These are phyloP conservation scores for Neosilurus mollespiculum DNA, from an alignment of 2,797 vertebrate genomes.

Conservation along the genomic window DNA sequence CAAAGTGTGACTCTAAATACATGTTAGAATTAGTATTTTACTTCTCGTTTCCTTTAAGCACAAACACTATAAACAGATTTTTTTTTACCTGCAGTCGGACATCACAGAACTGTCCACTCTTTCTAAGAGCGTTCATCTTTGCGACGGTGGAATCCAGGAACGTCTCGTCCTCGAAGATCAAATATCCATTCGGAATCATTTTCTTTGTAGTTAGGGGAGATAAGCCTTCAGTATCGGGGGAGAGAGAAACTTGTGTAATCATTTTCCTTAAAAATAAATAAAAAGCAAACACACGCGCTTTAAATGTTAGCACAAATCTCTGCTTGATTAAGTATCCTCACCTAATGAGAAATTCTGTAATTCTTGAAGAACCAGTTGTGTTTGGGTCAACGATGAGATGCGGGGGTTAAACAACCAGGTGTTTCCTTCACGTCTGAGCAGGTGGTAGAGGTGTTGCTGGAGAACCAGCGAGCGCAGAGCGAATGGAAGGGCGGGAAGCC, in stretches of 20 bases:
- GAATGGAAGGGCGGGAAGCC: conserved; percentile 69
- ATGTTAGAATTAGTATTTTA: no score
- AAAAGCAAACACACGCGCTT: not conserved
- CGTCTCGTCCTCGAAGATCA: conserved; percentile 98
- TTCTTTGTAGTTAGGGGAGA: conserved; percentile 61
- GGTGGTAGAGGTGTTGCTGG: conserved; percentile 61
- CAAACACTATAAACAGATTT: not conserved
- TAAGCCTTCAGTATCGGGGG: conserved; percentile 51
- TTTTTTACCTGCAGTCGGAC: conserved; percentile 93
- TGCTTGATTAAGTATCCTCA: conserved; percentile 53
- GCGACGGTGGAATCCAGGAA: conserved; percentile 98
- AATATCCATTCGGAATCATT: conserved; percentile 98
- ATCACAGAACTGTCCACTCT: conserved; percentile 98
- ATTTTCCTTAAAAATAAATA: not conserved
- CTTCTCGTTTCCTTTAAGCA: not conserved
- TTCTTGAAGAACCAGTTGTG: conserved; percentile 61
- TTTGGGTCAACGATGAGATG: conserved; percentile 14
- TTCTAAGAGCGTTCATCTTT: conserved; percentile 97
- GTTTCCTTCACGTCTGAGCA: conserved; percentile 66
- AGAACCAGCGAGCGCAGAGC: conserved; percentile 36
- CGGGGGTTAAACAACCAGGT: conserved; percentile 61
- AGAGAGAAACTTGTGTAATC: no score
- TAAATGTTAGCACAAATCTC: not conserved
- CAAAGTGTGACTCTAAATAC: not conserved
- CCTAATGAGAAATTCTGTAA: conserved; percentile 70